Evolutionary conservation across 2,888 invertebrate species (phyloP), one percentile per base, ranked within the genome.

Genomic region (Dorcus parallelipipedus): DNA sequence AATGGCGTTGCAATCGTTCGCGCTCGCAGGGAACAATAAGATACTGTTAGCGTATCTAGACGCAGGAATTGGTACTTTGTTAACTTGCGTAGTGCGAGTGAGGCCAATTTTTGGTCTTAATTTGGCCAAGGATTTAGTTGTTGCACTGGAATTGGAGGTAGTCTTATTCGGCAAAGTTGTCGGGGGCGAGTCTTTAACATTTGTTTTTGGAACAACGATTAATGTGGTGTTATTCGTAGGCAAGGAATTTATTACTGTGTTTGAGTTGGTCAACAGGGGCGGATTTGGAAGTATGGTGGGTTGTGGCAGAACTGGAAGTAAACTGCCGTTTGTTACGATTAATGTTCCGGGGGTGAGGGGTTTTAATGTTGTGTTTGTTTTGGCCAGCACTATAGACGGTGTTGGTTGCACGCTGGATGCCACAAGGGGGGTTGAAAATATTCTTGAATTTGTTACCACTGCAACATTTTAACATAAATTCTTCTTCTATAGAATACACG

Each of bases 51-150:
- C 69, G 65, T 74, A 75, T 33, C 66, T 66, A 9, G 76, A 74
- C 1, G 78, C 76, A 4, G 79, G 77, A 54, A 80, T 79, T 7
- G 78, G 78, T 20, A 79, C 73, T 68, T 78, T 79, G 68, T 78
- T 79, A 5, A 76, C 71, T 62, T 77, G 78, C 3, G 77, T 77
- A 2, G 78, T 77, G 62, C 66, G 69, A 2, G 78, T 78, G 14
- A 73, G 52, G 51, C 70, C 73, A n/a, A 53, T 45, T 57, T 60
- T 67, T 52, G 59, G 59, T 10, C 49, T 48, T 39, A 59, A 49
- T 41, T 41, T 20, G 9, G 52, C 56, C 23, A 59, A 56, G 2
- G 42, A 41, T 41, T 49, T 55, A 3, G 50, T 52, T 42, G 62
- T 52, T 8, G 38, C 48, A 9, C 33, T 49, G 9, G 17, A 41